A percentile compares a stretch with the other conserved stretches of the same genome.
phyloP scores from a whole-genome alignment of 2,797 vertebrate genomes.

The Cynopterus sphinx region DNA sequence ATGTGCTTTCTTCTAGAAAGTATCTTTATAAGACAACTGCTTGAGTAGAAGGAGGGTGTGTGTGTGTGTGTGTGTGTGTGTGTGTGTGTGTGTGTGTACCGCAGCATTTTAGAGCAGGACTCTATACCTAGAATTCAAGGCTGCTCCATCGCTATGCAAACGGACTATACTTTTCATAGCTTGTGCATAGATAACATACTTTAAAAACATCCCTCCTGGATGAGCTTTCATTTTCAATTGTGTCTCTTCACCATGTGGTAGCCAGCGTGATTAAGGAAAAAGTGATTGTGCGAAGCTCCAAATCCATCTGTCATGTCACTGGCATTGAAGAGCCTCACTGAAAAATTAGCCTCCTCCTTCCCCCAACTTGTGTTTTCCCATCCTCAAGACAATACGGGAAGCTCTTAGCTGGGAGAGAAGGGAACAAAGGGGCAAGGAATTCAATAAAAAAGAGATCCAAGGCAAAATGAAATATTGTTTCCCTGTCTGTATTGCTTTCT shows the following conservation, averaged over 20 bases:
- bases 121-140: neutral
- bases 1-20: constrained; percentile 65
- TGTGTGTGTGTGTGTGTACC: rapidly evolving
- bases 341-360: constrained; percentile 69
- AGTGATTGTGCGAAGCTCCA: constrained; percentile 58
- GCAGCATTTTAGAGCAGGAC: constrained; percentile 1
- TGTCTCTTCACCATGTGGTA: constrained; percentile 45
- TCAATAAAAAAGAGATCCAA: constrained; percentile 74
- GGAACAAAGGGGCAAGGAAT: constrained; percentile 74
- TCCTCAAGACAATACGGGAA: constrained; percentile 54
- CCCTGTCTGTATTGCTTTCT: constrained; percentile 50
- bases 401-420: constrained; percentile 52
- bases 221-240: constrained; percentile 68
- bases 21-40: constrained; percentile 65
- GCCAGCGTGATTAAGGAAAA: constrained; percentile 62
- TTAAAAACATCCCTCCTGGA: constrained; percentile 45
- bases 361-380: constrained; percentile 60
- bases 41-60: neutral
- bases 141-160: constrained; percentile 7
- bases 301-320: constrained; percentile 71
- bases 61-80: neutral
- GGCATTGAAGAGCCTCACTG: constrained; percentile 51
- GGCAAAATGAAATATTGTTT: constrained; percentile 77
- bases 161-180: neutral
- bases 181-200: neutral